Percentiles rank a stretch among this genome's conserved stretches.
Evolutionary conservation across 2,113 vertebrate genomes (phyloP).

Genomic region (Rhabdomys dilectus): DNA sequence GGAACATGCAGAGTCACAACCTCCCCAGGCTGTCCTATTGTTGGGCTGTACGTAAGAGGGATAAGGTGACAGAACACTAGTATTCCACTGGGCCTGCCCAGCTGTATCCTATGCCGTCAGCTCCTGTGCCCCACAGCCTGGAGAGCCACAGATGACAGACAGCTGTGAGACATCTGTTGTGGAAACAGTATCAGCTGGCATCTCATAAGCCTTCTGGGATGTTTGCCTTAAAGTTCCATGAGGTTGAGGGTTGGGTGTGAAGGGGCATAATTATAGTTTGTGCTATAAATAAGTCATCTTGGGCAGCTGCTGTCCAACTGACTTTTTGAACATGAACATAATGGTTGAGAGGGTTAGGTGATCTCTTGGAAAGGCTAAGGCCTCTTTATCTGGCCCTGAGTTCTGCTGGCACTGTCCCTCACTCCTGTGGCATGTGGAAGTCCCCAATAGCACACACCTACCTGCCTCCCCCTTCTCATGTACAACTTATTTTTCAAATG

Average conservation of each 20-base stretch:
- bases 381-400: neutral
- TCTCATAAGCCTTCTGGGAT: fast-evolving
- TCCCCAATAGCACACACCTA: neutral
- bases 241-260: neutral
- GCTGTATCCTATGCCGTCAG: neutral
- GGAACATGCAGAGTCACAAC: neutral
- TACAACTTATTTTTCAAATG: neutral
- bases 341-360: neutral
- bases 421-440: neutral
- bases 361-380: neutral
- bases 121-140: neutral
- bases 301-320: neutral
- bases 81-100: neutral
- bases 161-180: slow-evolving; percentile 24
- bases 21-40: neutral
- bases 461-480: neutral
- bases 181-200: slow-evolving; percentile 40
- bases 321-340: neutral
- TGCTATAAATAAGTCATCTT: slow-evolving; percentile 14
- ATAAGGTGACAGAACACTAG: slow-evolving; percentile 2
- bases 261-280: neutral
- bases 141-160: slow-evolving; percentile 17
- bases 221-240: neutral
- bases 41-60: neutral
- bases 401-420: neutral